Conservation (phyloP, 2,797 vertebrate species). For the Falco novaeseelandiae region DNA sequence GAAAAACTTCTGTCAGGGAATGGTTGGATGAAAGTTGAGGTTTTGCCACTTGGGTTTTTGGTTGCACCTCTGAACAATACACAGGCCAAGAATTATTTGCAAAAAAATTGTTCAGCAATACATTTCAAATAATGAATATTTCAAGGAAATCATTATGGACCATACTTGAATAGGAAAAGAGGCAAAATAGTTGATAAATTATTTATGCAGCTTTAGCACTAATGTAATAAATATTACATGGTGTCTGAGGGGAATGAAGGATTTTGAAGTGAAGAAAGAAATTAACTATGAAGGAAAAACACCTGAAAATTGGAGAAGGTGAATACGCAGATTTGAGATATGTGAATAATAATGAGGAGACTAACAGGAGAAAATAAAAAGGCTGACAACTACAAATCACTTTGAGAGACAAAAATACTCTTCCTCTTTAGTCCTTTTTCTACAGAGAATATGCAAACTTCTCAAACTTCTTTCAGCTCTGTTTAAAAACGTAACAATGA, state of each 20-base stretch:
- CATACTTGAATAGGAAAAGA: conserved; percentile 1
- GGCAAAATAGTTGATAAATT: conserved; percentile 38
- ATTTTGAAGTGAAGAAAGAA: conserved; percentile 32
- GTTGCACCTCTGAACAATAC: not conserved
- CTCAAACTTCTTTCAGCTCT: not conserved
- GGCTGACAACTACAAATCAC: not conserved
- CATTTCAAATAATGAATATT: conserved; percentile 45
- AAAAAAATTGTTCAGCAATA: not conserved
- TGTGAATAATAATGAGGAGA: not conserved
- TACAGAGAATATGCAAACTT: not conserved
- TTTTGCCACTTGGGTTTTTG: not conserved
- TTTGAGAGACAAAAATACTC: not conserved
- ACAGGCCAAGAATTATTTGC: not conserved
- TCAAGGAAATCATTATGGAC: conserved; percentile 19
- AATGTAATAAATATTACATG: conserved; percentile 58
- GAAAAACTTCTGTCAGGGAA: not conserved
- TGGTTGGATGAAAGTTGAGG: not conserved
- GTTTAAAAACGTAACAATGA: not conserved
- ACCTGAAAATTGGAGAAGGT: conserved; percentile 35
- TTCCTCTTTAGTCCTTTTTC: not conserved
- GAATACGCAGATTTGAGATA: not conserved
- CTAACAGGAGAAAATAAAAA: not conserved
- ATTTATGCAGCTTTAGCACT: conserved; percentile 31
- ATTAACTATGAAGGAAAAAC: conserved; percentile 34
- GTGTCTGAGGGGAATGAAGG: not conserved